These are phyloP conservation scores for Blomia tropicalis DNA, from an alignment of 2,888 invertebrate genomes.

Conservation along the genomic window DNA sequence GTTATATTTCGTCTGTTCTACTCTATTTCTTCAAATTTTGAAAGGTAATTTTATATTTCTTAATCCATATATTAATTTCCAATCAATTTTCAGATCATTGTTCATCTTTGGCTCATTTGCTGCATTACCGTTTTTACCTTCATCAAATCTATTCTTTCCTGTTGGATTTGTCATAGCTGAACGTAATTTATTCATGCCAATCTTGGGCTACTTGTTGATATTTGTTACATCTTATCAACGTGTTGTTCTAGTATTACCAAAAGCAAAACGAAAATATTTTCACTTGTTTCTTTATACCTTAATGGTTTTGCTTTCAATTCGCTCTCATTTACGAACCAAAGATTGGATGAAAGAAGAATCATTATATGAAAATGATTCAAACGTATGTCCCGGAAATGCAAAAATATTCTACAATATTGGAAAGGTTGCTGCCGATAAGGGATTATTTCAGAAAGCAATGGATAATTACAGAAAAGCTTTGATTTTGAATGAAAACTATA, in stretches of 20 bases:
- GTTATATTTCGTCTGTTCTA: conserved; percentile 19
- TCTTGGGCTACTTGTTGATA: conserved; percentile 59
- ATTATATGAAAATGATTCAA: conserved; percentile 61
- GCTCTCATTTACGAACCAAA: conserved; percentile 26
- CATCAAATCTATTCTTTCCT: conserved; percentile 61
- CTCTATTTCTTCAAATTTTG: not conserved
- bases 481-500: conserved; percentile 60
- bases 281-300: no score
- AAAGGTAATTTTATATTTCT: not conserved
- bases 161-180: conserved; percentile 84
- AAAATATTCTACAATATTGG: conserved; percentile 69
- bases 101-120: conserved; percentile 46
- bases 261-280: not conserved
- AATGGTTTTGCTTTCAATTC: no score
- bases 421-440: conserved; percentile 61
- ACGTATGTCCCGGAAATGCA: conserved; percentile 54
- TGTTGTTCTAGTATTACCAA: not conserved
- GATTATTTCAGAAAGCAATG: conserved; percentile 50
- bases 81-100: conserved; percentile 31
- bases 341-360: conserved; percentile 66
- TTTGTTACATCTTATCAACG: conserved; percentile 45
- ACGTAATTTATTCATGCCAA: conserved; percentile 63
- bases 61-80: conserved; percentile 22
- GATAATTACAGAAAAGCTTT: conserved; percentile 60
- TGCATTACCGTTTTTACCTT: conserved; percentile 63